These are phyloP conservation scores for Lethrus apterus DNA, from an alignment of 1,140 invertebrate genomes.

Conservation along the genomic window DNA sequence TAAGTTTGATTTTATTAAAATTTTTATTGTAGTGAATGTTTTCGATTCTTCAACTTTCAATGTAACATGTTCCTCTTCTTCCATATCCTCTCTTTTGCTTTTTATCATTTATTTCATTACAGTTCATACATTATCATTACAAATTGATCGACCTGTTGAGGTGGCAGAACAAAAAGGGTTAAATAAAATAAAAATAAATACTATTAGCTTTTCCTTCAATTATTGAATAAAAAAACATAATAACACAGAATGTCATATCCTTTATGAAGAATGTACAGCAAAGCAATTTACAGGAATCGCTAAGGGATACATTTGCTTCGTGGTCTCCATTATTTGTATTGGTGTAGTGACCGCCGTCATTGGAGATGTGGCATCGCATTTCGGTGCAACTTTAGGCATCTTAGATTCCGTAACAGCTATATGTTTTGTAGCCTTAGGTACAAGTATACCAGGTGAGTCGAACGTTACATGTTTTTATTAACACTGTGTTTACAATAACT, in stretches of 20 bases:
- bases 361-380: slow-evolving; percentile 92
- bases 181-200: too few species aligned
- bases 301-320: slow-evolving; percentile 91
- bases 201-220: too few species aligned
- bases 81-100: too few species aligned
- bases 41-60: too few species aligned
- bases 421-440: slow-evolving; percentile 91
- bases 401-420: slow-evolving; percentile 96
- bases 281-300: slow-evolving; percentile 59
- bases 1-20: slow-evolving; percentile 47
- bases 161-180: too few species aligned
- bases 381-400: slow-evolving; percentile 95
- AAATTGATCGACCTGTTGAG: too few species aligned
- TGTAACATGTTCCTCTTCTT: too few species aligned
- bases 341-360: slow-evolving; percentile 92
- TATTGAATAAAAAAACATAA: too few species aligned
- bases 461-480: background rate
- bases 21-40: too few species aligned
- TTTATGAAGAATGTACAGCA: background rate
- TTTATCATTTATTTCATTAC: too few species aligned
- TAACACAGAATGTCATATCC: background rate
- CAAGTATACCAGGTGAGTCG: slow-evolving; percentile 88
- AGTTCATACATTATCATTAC: too few species aligned
- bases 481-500: background rate
- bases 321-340: slow-evolving; percentile 86